Base-by-base conservation (phyloP, 2,113 vertebrate genomes). In the Archocentrus centrarchus region DNA sequence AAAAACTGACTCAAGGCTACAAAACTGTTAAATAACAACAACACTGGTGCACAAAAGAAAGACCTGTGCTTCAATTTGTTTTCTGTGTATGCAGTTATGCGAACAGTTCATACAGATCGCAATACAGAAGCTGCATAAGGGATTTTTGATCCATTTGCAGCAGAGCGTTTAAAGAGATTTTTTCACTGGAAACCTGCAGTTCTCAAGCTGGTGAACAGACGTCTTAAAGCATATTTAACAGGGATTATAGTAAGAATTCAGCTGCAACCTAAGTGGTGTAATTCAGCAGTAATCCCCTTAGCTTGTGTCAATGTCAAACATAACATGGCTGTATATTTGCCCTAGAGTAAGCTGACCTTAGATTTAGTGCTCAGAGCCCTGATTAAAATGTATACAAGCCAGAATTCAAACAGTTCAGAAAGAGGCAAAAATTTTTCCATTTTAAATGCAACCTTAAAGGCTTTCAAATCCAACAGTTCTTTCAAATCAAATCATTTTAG, bases 11-110 rank as follows among this genome's bases (percentile, higher is more conserved):
- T 61, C 22, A n/a, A 77, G 63, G 41, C 41, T 66, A 84, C 79
- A 79, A 61, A 79, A 82, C 60, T 53, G 20, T 76, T 77, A 39
- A 76, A 82, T 50, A 64, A 86, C 7, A 60, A 61, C 58, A 78
- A 68, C 27, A 60, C 15, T 17, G 24, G 18, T 20, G 44, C 39
- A 66, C 70, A 87, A 82, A 44, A 64, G 47, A 73, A 41, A 13
- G 76, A 60, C 59, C 76, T 64, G 35, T 53, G 7, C 27, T 79
- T 50, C 7, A 53, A 32, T 20, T 80, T 75, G 53, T 39, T 85
- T 73, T 73, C 10, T 44, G 6, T 75, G 24, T 59, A 27, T 35
- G 62, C n/a, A 6, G 30, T 58, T 58, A 82, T 32, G 68, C 53
- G 24, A 53, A 27, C 10, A 70, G 35, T 75, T 68, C 18, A 32